Conservation (phyloP, 2,888 invertebrate genomes). For the Drosophila kuntzei region DNA sequence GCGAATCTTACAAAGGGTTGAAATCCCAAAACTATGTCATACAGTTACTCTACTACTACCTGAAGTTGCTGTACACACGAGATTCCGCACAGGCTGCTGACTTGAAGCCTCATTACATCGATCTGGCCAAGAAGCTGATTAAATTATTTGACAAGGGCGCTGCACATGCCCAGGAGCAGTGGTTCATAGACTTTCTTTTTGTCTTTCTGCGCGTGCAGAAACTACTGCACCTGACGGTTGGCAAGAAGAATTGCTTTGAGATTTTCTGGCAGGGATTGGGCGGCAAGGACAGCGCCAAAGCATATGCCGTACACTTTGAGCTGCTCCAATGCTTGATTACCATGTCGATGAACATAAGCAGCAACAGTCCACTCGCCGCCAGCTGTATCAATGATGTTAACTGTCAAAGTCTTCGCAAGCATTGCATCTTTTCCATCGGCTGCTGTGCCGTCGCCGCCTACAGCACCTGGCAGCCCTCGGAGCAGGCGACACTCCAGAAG, state of each 20-base stretch:
- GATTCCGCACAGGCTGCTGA: constrained; percentile 25
- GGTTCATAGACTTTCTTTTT: constrained; percentile 76
- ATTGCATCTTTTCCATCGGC: constrained; percentile 71
- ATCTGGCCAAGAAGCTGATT: constrained; percentile 67
- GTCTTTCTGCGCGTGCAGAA: constrained; percentile 59
- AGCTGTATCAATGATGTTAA: constrained; percentile 51
- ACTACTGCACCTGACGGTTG: constrained; percentile 53
- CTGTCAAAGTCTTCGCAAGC: constrained; percentile 78
- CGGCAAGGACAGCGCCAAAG: constrained; percentile 38
- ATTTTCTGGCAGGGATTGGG: constrained; percentile 67
- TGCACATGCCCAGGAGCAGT: constrained; percentile 52
- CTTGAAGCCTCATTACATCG: constrained; percentile 61
- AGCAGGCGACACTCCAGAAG: constrained; percentile 35
- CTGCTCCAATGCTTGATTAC: constrained; percentile 67
- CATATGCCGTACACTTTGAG: constrained; percentile 62
- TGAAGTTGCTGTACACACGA: constrained; percentile 69
- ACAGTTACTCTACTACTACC: constrained; percentile 74
- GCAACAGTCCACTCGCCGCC: constrained; percentile 57
- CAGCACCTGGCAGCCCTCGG: constrained; percentile 47
- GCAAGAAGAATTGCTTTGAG: constrained; percentile 44
- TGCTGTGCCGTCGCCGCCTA: constrained; percentile 60
- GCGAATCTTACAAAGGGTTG: constrained; percentile 60
- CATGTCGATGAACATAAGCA: constrained; percentile 60
- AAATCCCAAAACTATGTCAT: constrained; percentile 59
- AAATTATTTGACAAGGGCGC: constrained; percentile 63